Evolutionary conservation across 2,888 invertebrate genomes (phyloP), one percentile per base, ranked within the genome.

Genomic region (Papilio elwesi): DNA sequence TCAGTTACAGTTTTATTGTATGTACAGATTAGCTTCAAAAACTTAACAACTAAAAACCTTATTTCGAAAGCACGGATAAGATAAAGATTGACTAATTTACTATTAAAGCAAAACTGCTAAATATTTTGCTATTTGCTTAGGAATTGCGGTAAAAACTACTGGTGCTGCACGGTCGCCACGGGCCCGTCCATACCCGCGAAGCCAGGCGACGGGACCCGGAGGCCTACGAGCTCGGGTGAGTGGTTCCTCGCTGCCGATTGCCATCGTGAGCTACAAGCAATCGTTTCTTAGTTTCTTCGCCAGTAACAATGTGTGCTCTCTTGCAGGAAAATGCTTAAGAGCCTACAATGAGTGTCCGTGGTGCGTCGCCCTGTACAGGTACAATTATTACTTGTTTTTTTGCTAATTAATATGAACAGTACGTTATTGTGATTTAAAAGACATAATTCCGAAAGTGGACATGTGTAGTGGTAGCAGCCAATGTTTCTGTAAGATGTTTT

Each of bases 321-420:
- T 65, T 48, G 26, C 65, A 65, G 49, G 49, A 36, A 51, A 10
- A 10, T 65, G 65, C 51, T 10, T 36, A 15, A 48, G 65, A n/a
- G 36, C 49, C 51, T 10, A 6, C 65, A 51, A 51, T 16, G 65
- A n/a, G 13, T 65, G 65, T 36, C 65, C 65, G 26, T 65, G 65
- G 65, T 65, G 65, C 65, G 65, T 65, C 36, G 65, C 65, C n/a
- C 38, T 65, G 7, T 65, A 65, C 65, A 65, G 65, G 65, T 65
- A 13, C 65, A 36, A n/a, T n/a, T n/a, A n/a, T 47, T 47, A 26
- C 8, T 26, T 9, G 38, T 38, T 43, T 26, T 26, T 26, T 26
- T 26, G 26, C 26, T 2, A 26, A 26, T 26, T 26, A 26, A 26
- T 26, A 26, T 26, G 26, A 26, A 26, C 1, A 2, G 26, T 26